Percentiles rank a stretch among this genome's conserved stretches.
Conservation (phyloP, 2,888 invertebrate species). For the Aquatica leii region DNA sequence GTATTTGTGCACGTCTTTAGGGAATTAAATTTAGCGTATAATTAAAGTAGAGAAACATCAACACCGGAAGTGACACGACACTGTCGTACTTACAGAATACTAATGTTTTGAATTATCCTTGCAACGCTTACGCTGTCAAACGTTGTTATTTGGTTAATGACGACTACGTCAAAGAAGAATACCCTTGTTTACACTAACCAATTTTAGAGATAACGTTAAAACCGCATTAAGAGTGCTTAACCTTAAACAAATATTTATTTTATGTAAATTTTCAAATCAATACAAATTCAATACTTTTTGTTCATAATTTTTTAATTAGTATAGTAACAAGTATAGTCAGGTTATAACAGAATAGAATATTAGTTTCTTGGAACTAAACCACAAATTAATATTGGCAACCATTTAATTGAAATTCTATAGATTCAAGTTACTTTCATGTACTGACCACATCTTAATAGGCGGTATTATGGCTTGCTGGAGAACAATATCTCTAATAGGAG, state of each 20-base stretch:
- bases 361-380: slow-evolving; percentile 17
- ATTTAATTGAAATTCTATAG: slow-evolving; percentile 27
- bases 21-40: slow-evolving; percentile 50
- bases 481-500: slow-evolving; percentile 17
- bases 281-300: too few relatives aligned
- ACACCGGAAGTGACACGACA: slow-evolving; percentile 46
- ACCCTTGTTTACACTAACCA: slow-evolving; percentile 11
- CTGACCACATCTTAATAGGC: slow-evolving; percentile 29
- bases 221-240: slow-evolving; percentile 10
- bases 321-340: too few relatives aligned
- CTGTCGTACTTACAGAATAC: slow-evolving; percentile 46
- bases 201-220: slow-evolving; percentile 16
- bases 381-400: slow-evolving; percentile 23
- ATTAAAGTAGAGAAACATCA: slow-evolving; percentile 49
- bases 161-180: slow-evolving; percentile 24
- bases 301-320: too few relatives aligned
- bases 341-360: not conserved
- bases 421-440: slow-evolving; percentile 21
- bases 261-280: too few relatives aligned
- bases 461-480: slow-evolving; percentile 24
- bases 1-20: slow-evolving; percentile 45
- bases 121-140: slow-evolving; percentile 34
- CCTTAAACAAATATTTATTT: slow-evolving; percentile 3
- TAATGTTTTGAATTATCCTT: slow-evolving; percentile 46
- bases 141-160: slow-evolving; percentile 30